A percentile compares a stretch with the other conserved stretches of the same genome.
These are phyloP conservation scores for Bicyclus anynana DNA, from an alignment of 1,140 invertebrate species.

Conservation along the genomic window DNA sequence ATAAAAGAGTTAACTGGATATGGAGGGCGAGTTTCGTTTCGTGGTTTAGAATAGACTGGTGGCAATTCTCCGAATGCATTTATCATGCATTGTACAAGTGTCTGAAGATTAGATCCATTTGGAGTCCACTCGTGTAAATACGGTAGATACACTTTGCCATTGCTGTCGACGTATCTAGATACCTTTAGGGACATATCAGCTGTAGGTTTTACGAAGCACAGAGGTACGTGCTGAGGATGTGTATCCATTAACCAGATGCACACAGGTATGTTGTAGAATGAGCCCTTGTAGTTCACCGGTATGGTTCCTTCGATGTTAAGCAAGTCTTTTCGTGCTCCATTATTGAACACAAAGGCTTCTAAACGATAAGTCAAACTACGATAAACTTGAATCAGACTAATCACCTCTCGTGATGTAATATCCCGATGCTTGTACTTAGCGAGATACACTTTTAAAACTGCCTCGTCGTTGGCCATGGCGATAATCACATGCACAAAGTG, in stretches of 20 bases:
- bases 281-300: conserved; percentile 94
- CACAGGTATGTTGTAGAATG: conserved; percentile 96
- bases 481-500: not conserved
- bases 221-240: conserved; percentile 97
- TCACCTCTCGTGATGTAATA: conserved; percentile 85
- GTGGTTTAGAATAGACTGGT: conserved; percentile 91
- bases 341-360: conserved; percentile 89
- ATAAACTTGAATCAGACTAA: conserved; percentile 84
- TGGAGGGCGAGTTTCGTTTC: conserved; percentile 75
- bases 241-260: conserved; percentile 98
- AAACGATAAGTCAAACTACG: conserved; percentile 80
- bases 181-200: conserved; percentile 96
- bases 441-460: conserved; percentile 76
- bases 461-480: conserved; percentile 70
- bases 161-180: conserved; percentile 95
- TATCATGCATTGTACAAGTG: conserved; percentile 94
- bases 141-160: conserved; percentile 97
- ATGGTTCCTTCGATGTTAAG: conserved; percentile 94
- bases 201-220: conserved; percentile 98
- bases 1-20: conserved; percentile 82
- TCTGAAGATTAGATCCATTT: conserved; percentile 88
- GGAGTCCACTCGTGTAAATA: conserved; percentile 97
- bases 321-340: conserved; percentile 90
- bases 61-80: conserved; percentile 96
- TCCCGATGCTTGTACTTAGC: conserved; percentile 87